Evolutionary conservation across 2,888 invertebrate genomes (phyloP), one percentile per base, ranked within the genome.

Genomic region (Parochlus steinenii): DNA sequence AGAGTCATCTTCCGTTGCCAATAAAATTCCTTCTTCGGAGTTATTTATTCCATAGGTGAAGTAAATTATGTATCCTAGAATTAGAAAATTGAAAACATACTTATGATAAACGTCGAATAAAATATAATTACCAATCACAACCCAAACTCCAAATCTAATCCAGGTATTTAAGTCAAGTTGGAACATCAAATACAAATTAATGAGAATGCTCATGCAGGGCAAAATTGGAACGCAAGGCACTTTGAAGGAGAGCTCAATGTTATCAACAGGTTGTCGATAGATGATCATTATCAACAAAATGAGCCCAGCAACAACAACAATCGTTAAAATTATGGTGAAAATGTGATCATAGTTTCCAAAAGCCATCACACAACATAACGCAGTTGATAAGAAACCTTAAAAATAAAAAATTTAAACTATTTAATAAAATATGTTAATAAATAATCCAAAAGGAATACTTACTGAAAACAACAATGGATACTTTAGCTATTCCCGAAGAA

Each of bases 131-230:
- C 90, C 92, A 40, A 89, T 61, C 6, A 64, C 50, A 45, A 93
- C 67, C 92, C 92, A 93, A 11, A 82, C 66, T 35, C 68, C 62
- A 60, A 92, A 90, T 48, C 90, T 66, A 39, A 87, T 70, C 92
- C 92, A 92, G 3, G 92, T 92, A 48, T 73, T 68, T 32, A 65
- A 47, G 52, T 86, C 82, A 41, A 93, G 62, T 60, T 87, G 82
- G 47, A 85, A 69, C 90, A 92, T 92, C 35, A 93, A 64, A 57
- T 87, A 89, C 33, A 87, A 61, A 60, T 93, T 93, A 49, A 85
- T 75, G 42, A 86, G 70, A 27, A 87, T 74, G 56, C 87, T 87
- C 5, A 85, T 51, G 47, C 76, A 77, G 3, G 92, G 90, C 42
- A 92, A 63, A 28, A 81, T 54, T 0, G 92, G 92, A 7, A 92